Evolutionary conservation across 2,797 vertebrate species (phyloP), one percentile per base, ranked within the genome.

Genomic region (Yasuhikotakia modesta): DNA sequence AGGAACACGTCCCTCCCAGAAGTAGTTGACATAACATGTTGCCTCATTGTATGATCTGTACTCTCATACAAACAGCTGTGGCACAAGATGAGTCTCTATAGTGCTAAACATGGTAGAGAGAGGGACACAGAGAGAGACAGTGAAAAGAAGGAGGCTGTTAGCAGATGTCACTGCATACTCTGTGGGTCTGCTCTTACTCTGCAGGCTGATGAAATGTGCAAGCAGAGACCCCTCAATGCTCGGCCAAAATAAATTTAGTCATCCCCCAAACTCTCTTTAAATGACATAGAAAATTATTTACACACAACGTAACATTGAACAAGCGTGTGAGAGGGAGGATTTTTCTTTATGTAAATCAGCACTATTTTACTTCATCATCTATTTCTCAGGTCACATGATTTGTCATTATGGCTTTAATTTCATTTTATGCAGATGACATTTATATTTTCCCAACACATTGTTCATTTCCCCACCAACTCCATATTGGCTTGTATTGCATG

Each of bases 131-230:
- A 79, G 48, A 27, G 70, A 80, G 71, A 75, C 24, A 48, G 73
- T n/a, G 19, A n/a, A 17, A 1, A 81, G 70, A 84, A 73, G 52
- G 82, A 82, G 50, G 17, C 30, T 1, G 27, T 53, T 68, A 67
- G 78, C 70, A 83, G 63, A 60, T 76, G 60, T 48, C 80, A 79
- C 70, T 76, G 67, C 66, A 78, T 74, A 67, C 66, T 74, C 32
- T 67, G 19, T 50, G 27, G 27, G 55, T 64, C 57, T n/a, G 80
- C 35, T 27, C 27, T 27, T 27, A 27, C 27, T 27, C 27, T 27
- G 27, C 27, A 27, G 27, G 27, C 4, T 27, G 27, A 32, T 70
- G 43, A 53, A 12, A 57, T 19, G 66, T 13, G 27, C 46, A 64
- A n/a, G 7, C 45, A 24, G 30, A 61, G 53, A 53, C 14, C 19